phyloP scores from a whole-genome alignment of 2,888 invertebrate genomes.

The Aporophyla lueneburgensis region DNA sequence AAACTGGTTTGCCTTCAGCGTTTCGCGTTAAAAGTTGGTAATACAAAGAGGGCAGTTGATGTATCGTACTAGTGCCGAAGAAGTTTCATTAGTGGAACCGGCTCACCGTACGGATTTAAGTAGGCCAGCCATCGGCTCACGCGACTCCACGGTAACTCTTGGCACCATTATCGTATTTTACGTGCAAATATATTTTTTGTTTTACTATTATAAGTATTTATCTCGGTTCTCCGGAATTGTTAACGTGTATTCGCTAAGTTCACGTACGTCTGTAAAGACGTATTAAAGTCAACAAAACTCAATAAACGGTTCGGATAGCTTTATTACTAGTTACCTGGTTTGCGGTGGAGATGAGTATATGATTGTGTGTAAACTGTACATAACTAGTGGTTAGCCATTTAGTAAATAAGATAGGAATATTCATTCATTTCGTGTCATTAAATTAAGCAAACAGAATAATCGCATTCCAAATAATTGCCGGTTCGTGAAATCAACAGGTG shows the following conservation, averaged over 20 bases:
- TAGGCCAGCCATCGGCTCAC: slow-evolving; percentile 80
- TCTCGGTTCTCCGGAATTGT: slow-evolving; percentile 45
- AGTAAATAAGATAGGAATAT: slow-evolving; percentile 24
- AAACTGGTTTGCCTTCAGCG: slow-evolving; percentile 60
- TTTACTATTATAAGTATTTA: slow-evolving; percentile 51
- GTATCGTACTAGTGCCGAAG: slow-evolving; percentile 70
- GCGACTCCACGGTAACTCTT: slow-evolving; percentile 72
- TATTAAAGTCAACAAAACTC: slow-evolving; percentile 44
- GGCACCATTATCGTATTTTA: slow-evolving; percentile 62
- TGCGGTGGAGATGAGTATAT: slow-evolving; percentile 11
- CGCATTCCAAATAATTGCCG: slow-evolving; percentile 44
- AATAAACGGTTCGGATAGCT: slow-evolving; percentile 14
- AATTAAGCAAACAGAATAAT: slow-evolving; percentile 52
- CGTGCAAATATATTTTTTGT: slow-evolving; percentile 56
- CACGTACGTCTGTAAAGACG: slow-evolving; percentile 39
- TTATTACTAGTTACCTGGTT: slow-evolving; percentile 13
- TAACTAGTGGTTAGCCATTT: slow-evolving; percentile 11
- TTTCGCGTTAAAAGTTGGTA: slow-evolving; percentile 51
- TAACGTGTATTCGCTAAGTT: slow-evolving; percentile 46
- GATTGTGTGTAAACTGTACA: neutral
- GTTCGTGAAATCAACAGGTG: slow-evolving; percentile 67
- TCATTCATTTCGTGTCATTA: slow-evolving; percentile 38
- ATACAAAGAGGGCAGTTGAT: slow-evolving; percentile 66
- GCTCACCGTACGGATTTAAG: slow-evolving; percentile 74
- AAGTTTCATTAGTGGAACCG: slow-evolving; percentile 76